Evolutionary conservation across 2,113 vertebrate species (phyloP).

Genomic region (Oenanthe melanoleuca): DNA sequence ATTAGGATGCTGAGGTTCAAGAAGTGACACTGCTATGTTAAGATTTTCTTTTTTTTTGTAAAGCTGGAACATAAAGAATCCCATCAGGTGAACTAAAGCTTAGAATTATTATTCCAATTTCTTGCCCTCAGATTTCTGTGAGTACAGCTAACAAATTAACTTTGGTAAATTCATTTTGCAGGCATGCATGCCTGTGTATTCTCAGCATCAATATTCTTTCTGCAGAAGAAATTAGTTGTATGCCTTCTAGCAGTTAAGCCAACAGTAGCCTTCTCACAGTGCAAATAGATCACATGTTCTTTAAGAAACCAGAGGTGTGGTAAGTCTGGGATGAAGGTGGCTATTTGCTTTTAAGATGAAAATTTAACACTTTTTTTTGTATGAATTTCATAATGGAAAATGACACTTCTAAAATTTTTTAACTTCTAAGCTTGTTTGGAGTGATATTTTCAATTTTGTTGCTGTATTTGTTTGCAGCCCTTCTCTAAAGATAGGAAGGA

Average conservation of each 20-base stretch:
- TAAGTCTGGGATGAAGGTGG: neutral
- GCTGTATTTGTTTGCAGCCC: neutral
- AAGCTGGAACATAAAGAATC: neutral
- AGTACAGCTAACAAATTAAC: neutral
- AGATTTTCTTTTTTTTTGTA: neutral
- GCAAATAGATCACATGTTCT: neutral
- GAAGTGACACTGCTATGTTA: neutral
- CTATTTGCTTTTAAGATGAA: neutral
- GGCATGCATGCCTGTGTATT: neutral
- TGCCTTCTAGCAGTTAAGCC: neutral
- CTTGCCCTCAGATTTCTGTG: neutral
- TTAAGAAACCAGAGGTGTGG: neutral
- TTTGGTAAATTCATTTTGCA: neutral
- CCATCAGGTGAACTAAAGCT: neutral
- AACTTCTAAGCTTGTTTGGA: neutral
- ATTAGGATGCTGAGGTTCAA: neutral
- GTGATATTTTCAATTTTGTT: neutral
- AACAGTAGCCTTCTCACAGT: neutral
- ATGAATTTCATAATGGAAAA: neutral
- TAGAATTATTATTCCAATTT: neutral
- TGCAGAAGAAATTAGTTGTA: neutral
- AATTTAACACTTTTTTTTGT: neutral
- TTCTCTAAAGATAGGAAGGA: neutral
- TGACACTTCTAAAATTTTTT: neutral
- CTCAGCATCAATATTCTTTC: neutral